Percentiles rank a stretch among this genome's conserved stretches.
These are phyloP conservation scores for Drosophila sulfurigaster DNA, from an alignment of 1,140 invertebrate genomes.

Conservation along the genomic window DNA sequence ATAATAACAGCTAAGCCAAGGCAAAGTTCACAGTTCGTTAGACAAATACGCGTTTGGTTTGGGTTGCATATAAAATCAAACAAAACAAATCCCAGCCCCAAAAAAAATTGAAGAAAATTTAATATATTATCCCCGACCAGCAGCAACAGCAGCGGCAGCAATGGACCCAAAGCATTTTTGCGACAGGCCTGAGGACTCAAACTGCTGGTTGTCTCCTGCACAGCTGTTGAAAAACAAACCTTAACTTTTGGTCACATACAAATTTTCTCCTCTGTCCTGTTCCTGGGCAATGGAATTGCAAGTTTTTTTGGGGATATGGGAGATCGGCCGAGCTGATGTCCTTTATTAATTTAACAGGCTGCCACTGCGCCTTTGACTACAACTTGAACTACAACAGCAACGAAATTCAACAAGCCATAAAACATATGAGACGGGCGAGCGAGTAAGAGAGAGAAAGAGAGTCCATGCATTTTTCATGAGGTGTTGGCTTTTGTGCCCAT, in stretches of 20 bases:
- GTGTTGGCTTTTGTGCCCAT: constrained; percentile 84
- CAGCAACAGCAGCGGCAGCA: not conserved
- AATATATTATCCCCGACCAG: constrained; percentile 62
- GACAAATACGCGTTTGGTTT: constrained; percentile 61
- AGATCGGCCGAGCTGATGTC: constrained; percentile 35
- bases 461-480: constrained; percentile 84
- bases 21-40: constrained; percentile 78
- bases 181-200: constrained; percentile 36
- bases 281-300: constrained; percentile 10
- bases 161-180: constrained; percentile 28
- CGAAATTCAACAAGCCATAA: constrained; percentile 82
- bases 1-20: constrained; percentile 44
- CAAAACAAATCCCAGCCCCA: constrained; percentile 44
- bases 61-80: constrained; percentile 62
- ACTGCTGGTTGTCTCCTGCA: constrained; percentile 54
- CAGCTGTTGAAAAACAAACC: constrained; percentile 81
- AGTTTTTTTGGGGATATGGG: too few species aligned
- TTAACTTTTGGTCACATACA: constrained; percentile 65
- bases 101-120: constrained; percentile 67
- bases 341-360: constrained; percentile 81
- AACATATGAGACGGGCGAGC: constrained; percentile 69
- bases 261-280: constrained; percentile 60
- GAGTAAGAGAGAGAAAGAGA: constrained; percentile 18
- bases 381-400: constrained; percentile 73
- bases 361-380: constrained; percentile 72